Evolutionary conservation across 2,113 vertebrate genomes (phyloP), one percentile per base, ranked within the genome.

Genomic region (zebrafish (Danio rerio)): DNA sequence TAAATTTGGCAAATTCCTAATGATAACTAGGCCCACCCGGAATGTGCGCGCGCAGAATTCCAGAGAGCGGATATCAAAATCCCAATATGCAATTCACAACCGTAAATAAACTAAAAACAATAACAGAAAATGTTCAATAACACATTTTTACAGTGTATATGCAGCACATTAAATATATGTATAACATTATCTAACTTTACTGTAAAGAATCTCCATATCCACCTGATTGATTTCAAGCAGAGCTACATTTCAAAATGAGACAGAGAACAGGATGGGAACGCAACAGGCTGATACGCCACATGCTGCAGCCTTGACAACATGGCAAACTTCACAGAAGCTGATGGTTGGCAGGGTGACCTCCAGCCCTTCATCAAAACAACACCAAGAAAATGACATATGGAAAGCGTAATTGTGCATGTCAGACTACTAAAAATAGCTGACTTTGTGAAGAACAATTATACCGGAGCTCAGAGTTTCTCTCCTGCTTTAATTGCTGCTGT

Each of bases 261-360:
- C n/a, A n/a, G 3, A 0, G 79, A 81, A 87, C 86, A 88, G 76
- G 0, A 84, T 49, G 43, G 79, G 80, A 68, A 84, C 20, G 81
- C 81, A 75, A 21, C 7, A 31, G 74, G 59, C 59, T 80, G 61
- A 82, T 84, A 81, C 71, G 74, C 56, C 81, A 65, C 76, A 50
- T 88, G 85, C 5, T 12, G 92, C 90, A 86, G 84, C 87, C 92
- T 90, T 92, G 91, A 91, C 92, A 92, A 91, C 92, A 70, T 68
- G 18, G 49, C 79, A 85, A 88, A 88, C 85, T 89, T 87, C 73
- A 75, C 40, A 40, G 53, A 11, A 21, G 80, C 81, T 75, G 50
- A 49, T 31, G 58, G 59, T 81, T 58, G 81, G 82, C 8, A 58
- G 62, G 88, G 81, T 88, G 89, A 91, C 92, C 89, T 90, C 84